These are phyloP conservation scores for Pogonomyrmex barbatus DNA, from an alignment of 1,140 invertebrate genomes.

Conservation along the genomic window DNA sequence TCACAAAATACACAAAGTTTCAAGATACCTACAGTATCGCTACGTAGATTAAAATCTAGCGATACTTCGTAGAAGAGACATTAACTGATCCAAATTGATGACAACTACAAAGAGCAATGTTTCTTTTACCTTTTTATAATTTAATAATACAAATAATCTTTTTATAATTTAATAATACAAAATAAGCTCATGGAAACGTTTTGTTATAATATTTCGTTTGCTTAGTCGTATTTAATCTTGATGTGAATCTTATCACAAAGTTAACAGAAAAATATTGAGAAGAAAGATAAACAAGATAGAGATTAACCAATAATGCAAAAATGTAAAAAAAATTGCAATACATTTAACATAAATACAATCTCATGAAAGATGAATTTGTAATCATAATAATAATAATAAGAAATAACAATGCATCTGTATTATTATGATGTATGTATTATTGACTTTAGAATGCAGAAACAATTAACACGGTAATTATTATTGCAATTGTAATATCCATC, in stretches of 20 bases:
- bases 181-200: neutral
- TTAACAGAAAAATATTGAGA: neutral
- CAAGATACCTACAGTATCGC: neutral
- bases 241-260: neutral
- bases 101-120: neutral
- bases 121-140: neutral
- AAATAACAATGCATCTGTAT: neutral
- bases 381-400: neutral
- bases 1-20: neutral
- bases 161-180: neutral
- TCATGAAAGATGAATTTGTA: neutral
- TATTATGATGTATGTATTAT: neutral
- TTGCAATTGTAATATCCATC: neutral
- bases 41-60: conserved; percentile 5
- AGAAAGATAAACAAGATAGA: neutral
- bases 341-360: neutral
- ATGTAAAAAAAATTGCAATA: neutral
- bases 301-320: neutral
- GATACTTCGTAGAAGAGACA: neutral
- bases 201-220: neutral
- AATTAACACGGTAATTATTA: neutral
- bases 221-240: neutral
- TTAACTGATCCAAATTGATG: neutral
- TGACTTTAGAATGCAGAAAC: neutral
- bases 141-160: neutral